phyloP scores from a whole-genome alignment of 2,113 vertebrate species.

The Hippotragus niger region DNA sequence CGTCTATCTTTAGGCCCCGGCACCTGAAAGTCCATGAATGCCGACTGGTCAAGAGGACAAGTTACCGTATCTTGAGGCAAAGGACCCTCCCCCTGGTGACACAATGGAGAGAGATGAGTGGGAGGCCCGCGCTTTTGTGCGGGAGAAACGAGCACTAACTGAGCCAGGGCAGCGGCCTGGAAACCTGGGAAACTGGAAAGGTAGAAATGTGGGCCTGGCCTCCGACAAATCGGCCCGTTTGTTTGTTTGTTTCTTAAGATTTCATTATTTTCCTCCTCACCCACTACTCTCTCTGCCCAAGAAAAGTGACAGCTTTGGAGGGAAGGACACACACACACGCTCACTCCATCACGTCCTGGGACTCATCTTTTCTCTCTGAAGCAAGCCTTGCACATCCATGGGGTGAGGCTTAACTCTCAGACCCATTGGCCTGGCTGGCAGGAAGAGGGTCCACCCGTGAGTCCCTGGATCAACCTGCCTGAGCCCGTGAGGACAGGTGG shows the following conservation, averaged over 20 bases:
- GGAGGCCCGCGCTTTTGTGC: background rate
- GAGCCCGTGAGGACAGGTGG: background rate
- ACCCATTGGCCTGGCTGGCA: accelerated
- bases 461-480: accelerated
- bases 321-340: background rate
- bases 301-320: background rate
- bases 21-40: background rate
- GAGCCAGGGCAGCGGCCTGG: background rate
- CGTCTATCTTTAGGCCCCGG: background rate
- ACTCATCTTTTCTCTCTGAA: background rate
- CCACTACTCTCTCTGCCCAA: background rate
- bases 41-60: background rate
- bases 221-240: background rate
- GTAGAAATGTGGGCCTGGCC: background rate
- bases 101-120: background rate
- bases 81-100: background rate
- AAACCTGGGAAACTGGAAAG: background rate
- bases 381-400: background rate
- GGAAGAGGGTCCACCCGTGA: background rate
- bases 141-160: background rate
- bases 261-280: background rate
- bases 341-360: accelerated
- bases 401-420: background rate
- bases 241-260: background rate
- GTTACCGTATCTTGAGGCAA: background rate